Evolutionary conservation across 1,140 invertebrate genomes (phyloP).

Genomic region (Octopus sinensis): DNA sequence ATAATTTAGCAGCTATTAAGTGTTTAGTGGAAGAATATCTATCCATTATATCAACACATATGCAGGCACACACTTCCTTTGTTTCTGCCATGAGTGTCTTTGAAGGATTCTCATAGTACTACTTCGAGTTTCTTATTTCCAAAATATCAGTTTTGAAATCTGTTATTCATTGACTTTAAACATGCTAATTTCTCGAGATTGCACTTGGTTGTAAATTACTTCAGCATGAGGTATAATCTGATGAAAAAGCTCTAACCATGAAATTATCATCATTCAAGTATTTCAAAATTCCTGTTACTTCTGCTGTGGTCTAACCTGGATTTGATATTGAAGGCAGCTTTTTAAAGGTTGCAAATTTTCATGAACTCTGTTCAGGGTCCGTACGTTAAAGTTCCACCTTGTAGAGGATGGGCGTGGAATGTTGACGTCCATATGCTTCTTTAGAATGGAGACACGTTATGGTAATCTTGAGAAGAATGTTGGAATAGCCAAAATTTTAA

Average conservation of each 20-base stretch:
- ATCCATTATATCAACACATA: neutral
- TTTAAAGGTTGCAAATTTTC: neutral
- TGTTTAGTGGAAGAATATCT: conserved; percentile 3
- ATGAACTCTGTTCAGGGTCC: neutral
- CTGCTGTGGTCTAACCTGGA: no score
- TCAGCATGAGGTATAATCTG: no score
- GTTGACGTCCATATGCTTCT: no score
- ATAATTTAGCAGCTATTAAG: neutral
- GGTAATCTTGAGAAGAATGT: neutral
- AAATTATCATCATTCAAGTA: neutral
- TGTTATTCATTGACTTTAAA: neutral
- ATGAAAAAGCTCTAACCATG: no score
- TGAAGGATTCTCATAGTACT: neutral
- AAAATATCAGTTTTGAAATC: neutral
- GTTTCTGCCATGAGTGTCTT: neutral
- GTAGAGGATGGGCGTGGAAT: neutral
- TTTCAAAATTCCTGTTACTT: neutral
- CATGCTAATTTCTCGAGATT: neutral
- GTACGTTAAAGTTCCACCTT: neutral
- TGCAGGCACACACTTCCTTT: neutral
- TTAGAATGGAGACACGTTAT: no score
- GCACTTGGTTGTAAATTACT: no score
- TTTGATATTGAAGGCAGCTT: neutral
- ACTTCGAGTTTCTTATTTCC: neutral
- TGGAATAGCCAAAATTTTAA: neutral